Conservation (phyloP, 2,797 vertebrate species). For the Spatula clypeata region DNA sequence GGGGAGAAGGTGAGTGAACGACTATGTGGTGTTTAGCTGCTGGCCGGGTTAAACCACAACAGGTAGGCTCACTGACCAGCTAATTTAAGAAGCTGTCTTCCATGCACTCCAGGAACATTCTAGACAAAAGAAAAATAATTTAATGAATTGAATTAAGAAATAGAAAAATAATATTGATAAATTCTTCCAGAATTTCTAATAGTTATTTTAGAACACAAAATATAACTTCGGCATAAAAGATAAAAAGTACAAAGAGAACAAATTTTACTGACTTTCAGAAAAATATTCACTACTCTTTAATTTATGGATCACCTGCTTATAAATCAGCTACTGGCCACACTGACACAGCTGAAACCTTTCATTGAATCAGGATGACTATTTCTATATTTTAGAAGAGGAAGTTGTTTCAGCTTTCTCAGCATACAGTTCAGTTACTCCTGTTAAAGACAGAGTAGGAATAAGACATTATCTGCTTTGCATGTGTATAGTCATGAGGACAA, state of each 20-base stretch:
- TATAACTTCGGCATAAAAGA: background rate
- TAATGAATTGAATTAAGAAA: background rate
- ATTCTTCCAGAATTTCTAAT: background rate
- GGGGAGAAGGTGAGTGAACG: no score
- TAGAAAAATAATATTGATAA: background rate
- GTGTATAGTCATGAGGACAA: background rate
- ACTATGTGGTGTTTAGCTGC: no score
- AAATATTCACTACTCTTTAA: background rate
- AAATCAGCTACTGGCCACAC: background rate
- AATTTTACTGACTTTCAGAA: background rate
- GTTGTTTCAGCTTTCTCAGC: background rate
- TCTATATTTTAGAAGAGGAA: background rate
- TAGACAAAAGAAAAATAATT: background rate
- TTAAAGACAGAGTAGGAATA: background rate
- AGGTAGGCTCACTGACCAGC: no score
- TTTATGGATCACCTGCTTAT: background rate
- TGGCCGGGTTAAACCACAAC: no score
- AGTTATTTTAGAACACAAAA: background rate
- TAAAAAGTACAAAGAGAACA: background rate
- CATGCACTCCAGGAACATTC: no score
- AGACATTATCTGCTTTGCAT: background rate
- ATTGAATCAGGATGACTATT: background rate
- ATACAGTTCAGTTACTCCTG: background rate
- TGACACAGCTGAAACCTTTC: background rate
- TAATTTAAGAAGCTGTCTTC: no score